Evolutionary conservation across 2,113 vertebrate genomes (phyloP).

Genomic region (Grammomys surdaster): DNA sequence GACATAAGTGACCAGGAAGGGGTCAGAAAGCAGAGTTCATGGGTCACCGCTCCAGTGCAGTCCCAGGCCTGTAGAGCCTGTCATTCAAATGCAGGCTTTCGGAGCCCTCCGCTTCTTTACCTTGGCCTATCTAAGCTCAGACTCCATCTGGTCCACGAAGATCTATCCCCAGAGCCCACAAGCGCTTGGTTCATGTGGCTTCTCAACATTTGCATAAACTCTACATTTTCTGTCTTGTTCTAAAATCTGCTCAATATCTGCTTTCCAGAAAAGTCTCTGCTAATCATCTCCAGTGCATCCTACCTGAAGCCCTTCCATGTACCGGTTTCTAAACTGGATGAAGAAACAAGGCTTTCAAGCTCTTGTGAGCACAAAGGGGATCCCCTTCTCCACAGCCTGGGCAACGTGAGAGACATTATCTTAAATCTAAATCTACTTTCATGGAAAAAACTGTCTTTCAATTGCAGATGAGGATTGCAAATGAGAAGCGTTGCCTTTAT

Average conservation of each 20-base stretch:
- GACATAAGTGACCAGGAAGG: neutral
- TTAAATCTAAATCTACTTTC: slow-evolving; percentile 42
- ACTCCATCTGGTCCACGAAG: neutral
- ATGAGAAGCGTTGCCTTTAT: slow-evolving; percentile 2
- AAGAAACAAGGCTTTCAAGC: slow-evolving; percentile 24
- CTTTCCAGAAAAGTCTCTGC: slow-evolving; percentile 1
- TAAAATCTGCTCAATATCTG: neutral
- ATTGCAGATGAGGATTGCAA: slow-evolving; percentile 23
- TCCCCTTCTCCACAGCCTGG: neutral
- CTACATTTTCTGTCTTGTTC: neutral
- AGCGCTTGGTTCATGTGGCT: neutral
- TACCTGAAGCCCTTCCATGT: neutral
- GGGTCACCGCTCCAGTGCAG: slow-evolving; percentile 19
- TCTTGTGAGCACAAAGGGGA: neutral
- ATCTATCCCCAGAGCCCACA: rapidly evolving
- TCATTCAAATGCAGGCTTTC: slow-evolving; percentile 32
- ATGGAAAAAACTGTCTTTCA: slow-evolving; percentile 18
- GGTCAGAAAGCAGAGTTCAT: slow-evolving; percentile 36
- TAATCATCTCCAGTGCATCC: neutral
- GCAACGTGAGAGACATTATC: neutral
- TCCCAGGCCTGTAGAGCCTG: neutral
- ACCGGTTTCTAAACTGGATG: neutral
- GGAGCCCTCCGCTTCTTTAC: neutral
- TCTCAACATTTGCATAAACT: neutral
- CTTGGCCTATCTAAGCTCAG: neutral